Base-by-base conservation (phyloP, 2,797 vertebrate genomes). In the Acanthiza pusilla region DNA sequence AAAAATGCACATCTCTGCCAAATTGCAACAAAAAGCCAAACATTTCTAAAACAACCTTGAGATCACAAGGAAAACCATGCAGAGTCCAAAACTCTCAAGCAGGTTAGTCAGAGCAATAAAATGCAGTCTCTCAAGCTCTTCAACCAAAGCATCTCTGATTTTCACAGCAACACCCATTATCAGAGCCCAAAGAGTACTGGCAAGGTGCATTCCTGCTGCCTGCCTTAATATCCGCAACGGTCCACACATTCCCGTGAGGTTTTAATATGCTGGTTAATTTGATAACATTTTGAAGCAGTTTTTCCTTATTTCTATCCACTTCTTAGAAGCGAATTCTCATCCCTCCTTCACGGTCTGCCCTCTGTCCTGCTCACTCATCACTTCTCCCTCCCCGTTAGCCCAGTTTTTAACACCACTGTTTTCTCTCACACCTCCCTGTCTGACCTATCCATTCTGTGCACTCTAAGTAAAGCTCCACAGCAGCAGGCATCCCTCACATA, bases 321-420 rank as follows among this genome's bases (percentile, higher is more conserved):
- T 74, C 42, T 83, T 53, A 15, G 17, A 67, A 72, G 20, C 25
- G 12, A 82, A 67, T 74, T 65, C 36, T 76, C 73, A 80, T 18
- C 12, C 13, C 15, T 58, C 34, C 23, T 67, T 76, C 10, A 27
- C 51, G 48, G 8, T 5, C 25, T 61, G 29, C 10, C 26, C 12
- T 62, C 27, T 26, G 4, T 61, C 13, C 61, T 58, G 23, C 43
- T 40, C 34, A 66, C 11, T 71, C 27, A 63, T n/a, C 32, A 25
- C 27, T 30, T 55, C 2, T 8, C 5, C 14, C 6, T 11, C 7
- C 3, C 4, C 3, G 0, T 7, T 8, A 65, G 18, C 10, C 34
- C n/a, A 63, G 10, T 25, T 72, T 87, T 87, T 55, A 66, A 67
- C 54, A 83, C 16, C 7, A 29, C 22, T 36, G 25, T 47, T 76